A percentile compares a stretch with the other conserved stretches of the same genome.
phyloP scores from a whole-genome alignment of 2,113 vertebrate species.

The Pelmatolapia mariae region DNA sequence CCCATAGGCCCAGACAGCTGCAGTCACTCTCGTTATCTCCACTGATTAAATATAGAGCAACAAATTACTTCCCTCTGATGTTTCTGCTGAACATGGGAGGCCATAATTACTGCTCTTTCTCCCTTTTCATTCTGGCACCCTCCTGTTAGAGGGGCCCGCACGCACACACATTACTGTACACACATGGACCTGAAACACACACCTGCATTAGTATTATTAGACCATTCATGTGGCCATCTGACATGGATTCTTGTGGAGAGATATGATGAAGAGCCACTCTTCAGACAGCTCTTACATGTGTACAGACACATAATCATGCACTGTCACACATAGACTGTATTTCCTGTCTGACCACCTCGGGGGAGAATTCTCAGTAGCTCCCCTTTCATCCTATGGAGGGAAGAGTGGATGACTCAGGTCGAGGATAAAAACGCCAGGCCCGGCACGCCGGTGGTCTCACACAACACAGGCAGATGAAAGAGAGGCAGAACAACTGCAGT shows the following conservation, averaged over 20 bases:
- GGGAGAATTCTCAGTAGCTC: conserved; percentile 18
- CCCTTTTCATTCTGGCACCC: conserved; percentile 41
- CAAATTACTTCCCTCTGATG: conserved; percentile 71
- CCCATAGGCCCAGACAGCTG: conserved; percentile 53
- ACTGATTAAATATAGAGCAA: conserved; percentile 72
- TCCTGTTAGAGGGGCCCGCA: conserved; percentile 18
- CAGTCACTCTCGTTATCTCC: conserved; percentile 63
- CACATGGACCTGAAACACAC: background rate
- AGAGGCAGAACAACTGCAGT: conserved; percentile 24
- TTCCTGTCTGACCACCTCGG: conserved; percentile 46
- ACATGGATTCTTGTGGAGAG: background rate
- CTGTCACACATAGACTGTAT: background rate
- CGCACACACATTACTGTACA: background rate
- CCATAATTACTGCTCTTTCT: conserved; percentile 62
- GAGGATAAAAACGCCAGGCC: conserved; percentile 14
- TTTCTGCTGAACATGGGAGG: conserved; percentile 62
- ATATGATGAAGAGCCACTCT: background rate
- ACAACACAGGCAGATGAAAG: conserved; percentile 43
- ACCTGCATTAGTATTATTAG: conserved; percentile 37
- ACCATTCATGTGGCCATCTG: background rate
- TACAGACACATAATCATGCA: conserved; percentile 10
- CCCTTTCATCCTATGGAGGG: conserved; percentile 45
- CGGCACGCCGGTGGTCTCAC: conserved; percentile 18
- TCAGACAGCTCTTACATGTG: background rate
- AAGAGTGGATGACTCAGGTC: conserved; percentile 50